phyloP scores from a whole-genome alignment of 1,140 invertebrate species.

The Branchinecta lynchi region DNA sequence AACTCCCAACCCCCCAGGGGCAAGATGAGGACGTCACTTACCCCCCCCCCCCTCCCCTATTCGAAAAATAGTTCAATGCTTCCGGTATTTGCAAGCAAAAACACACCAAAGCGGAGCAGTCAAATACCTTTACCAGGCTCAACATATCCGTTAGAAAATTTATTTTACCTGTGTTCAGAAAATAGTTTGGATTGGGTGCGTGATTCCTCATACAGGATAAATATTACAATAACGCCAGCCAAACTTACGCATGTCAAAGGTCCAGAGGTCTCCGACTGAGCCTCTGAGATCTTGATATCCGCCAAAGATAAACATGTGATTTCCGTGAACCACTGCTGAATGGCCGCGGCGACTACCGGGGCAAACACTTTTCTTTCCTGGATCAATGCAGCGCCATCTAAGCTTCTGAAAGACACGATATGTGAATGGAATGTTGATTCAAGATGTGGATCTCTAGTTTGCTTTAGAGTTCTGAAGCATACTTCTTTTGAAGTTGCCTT shows the following conservation, averaged over 20 bases:
- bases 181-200: background rate
- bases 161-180: no score
- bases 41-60: no score
- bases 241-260: slow-evolving; percentile 63
- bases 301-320: slow-evolving; percentile 69
- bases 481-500: background rate
- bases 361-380: slow-evolving; percentile 37
- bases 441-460: no score
- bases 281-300: slow-evolving; percentile 75
- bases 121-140: no score
- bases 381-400: slow-evolving; percentile 37
- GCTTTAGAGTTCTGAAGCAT: background rate
- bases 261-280: slow-evolving; percentile 70
- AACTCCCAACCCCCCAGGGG: no score
- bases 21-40: no score
- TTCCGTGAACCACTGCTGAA: slow-evolving; percentile 57
- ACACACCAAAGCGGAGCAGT: no score
- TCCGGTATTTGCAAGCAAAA: no score
- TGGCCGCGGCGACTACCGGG: slow-evolving; percentile 66
- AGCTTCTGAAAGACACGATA: slow-evolving; percentile 37
- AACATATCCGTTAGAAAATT: no score
- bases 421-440: background rate
- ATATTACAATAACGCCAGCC: background rate
- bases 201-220: background rate
- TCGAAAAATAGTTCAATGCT: no score